phyloP scores from a whole-genome alignment of 2,797 vertebrate genomes.

The Hydrolagus colliei region DNA sequence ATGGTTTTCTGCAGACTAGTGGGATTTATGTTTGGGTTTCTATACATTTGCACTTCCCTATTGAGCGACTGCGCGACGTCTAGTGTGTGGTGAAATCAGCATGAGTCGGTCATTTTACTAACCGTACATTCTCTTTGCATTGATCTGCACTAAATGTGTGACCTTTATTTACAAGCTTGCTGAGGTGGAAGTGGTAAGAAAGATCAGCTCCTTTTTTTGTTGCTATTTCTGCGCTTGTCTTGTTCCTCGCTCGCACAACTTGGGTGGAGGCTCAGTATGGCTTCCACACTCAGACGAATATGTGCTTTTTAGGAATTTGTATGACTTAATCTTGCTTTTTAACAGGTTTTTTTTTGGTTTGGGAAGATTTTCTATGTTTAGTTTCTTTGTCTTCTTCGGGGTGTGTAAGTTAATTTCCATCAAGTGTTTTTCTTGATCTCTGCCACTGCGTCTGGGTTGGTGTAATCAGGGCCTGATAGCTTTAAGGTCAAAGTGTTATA shows the following conservation, averaged over 20 bases:
- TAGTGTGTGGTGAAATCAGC: background rate
- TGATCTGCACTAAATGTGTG: constrained; percentile 62
- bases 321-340: no score
- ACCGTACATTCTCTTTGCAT: constrained; percentile 33
- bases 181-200: constrained; percentile 95
- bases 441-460: no score
- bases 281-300: background rate
- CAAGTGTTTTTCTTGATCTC: no score
- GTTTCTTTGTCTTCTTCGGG: no score
- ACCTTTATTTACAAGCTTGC: constrained; percentile 86
- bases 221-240: constrained; percentile 40
- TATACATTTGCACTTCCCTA: background rate
- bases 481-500: no score
- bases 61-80: background rate
- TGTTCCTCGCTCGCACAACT: background rate
- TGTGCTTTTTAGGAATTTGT: background rate
- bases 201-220: constrained; percentile 47
- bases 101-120: background rate
- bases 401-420: no score
- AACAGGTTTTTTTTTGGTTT: no score
- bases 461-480: no score
- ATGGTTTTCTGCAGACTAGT: background rate
- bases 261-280: background rate
- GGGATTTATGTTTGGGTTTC: background rate
- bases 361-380: no score